These are phyloP conservation scores for Tenualosa thibaudeaui DNA, from an alignment of 2,797 vertebrate genomes.

Conservation along the genomic window DNA sequence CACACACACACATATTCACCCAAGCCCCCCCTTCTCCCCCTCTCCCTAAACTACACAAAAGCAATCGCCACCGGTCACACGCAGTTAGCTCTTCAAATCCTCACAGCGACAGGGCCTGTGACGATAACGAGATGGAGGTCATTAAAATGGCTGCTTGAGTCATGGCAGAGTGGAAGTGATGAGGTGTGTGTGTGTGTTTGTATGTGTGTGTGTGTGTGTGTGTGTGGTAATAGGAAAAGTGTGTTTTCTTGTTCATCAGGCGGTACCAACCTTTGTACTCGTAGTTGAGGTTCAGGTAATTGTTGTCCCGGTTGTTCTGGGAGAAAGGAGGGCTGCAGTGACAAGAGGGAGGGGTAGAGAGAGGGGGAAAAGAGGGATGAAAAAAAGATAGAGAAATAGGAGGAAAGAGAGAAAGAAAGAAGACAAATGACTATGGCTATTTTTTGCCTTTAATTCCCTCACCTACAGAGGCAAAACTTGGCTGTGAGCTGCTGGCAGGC, in stretches of 20 bases:
- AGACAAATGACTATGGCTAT: constrained; percentile 35
- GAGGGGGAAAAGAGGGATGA: background rate
- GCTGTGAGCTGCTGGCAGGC: constrained; percentile 7
- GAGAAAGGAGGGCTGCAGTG: constrained; percentile 75
- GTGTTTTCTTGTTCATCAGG: background rate
- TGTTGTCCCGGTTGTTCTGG: constrained; percentile 79
- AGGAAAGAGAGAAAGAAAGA: background rate
- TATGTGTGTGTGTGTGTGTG: background rate
- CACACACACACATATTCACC: background rate
- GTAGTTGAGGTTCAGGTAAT: constrained; percentile 80
- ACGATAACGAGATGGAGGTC: constrained; percentile 13
- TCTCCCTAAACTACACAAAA: constrained; percentile 2
- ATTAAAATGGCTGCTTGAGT: constrained; percentile 26
- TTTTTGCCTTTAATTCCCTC: constrained; percentile 53
- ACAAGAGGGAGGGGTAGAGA: constrained; percentile 49
- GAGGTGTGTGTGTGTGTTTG: constrained; percentile 6
- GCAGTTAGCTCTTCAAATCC: constrained; percentile 18
- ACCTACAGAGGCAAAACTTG: constrained; percentile 53
- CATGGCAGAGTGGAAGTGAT: background rate
- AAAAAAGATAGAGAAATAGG: background rate
- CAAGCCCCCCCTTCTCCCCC: background rate
- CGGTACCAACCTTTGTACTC: constrained; percentile 78
- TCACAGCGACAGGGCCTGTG: constrained; percentile 11
- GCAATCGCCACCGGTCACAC: constrained; percentile 2
- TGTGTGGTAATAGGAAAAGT: background rate